Percentiles rank a stretch among this genome's conserved stretches.
Conservation (phyloP, 2,888 invertebrate species). For the Tetragnatha montana region DNA sequence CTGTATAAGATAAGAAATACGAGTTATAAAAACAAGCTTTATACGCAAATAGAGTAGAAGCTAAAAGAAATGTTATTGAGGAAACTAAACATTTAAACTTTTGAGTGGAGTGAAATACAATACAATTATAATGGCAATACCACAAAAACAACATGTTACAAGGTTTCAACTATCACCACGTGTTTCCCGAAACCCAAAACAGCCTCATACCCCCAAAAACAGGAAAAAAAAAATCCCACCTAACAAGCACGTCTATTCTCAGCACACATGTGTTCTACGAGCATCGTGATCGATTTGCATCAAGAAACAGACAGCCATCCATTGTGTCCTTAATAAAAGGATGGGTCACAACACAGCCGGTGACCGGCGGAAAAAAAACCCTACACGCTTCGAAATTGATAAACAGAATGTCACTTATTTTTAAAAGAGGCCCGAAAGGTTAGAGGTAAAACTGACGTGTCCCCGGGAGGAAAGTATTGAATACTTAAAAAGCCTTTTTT, state of each 20-base stretch:
- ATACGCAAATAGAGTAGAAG: too few relatives aligned
- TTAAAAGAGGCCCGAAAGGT: constrained; percentile 21
- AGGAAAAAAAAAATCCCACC: background rate
- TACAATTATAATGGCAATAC: too few relatives aligned
- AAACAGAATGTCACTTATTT: constrained; percentile 27
- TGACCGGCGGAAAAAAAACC: background rate
- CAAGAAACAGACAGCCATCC: constrained; percentile 2
- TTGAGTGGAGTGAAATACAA: too few relatives aligned
- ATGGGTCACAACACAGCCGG: constrained; percentile 45
- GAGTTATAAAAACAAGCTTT: too few relatives aligned
- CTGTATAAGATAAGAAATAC: too few relatives aligned
- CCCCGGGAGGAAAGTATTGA: constrained; percentile 17
- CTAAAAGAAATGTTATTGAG: too few relatives aligned
- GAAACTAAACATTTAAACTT: too few relatives aligned
- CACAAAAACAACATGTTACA: too few relatives aligned
- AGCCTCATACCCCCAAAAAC: background rate
- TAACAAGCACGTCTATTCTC: background rate
- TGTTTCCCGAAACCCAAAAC: background rate
- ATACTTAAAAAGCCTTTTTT: constrained; percentile 27
- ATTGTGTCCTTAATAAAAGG: background rate
- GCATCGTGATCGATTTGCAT: constrained; percentile 2
- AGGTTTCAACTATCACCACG: background rate
- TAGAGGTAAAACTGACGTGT: constrained; percentile 11
- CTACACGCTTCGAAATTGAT: background rate
- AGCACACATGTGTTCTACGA: background rate